phyloP scores from a whole-genome alignment of 2,797 vertebrate genomes.

The Peromyscus aztecus region DNA sequence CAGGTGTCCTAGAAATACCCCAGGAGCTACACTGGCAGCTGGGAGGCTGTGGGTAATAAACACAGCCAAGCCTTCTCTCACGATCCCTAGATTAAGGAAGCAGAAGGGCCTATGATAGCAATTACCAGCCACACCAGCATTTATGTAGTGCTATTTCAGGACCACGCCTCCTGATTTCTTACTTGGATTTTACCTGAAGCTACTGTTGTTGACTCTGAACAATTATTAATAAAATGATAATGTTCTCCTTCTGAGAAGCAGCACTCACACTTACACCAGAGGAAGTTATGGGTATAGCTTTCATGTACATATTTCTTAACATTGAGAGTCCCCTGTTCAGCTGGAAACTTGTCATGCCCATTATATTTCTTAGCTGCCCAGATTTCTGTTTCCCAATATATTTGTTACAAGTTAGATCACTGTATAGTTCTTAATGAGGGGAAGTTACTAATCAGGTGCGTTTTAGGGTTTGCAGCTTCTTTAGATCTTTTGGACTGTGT shows the following conservation, averaged over 20 bases:
- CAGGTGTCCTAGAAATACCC: not conserved
- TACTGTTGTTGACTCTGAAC: slow-evolving; percentile 20
- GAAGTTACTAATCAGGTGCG: not conserved
- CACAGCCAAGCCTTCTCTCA: not conserved
- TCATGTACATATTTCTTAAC: slow-evolving; percentile 11
- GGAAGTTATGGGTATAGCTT: not conserved
- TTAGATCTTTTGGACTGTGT: not conserved
- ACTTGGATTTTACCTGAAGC: slow-evolving; percentile 19
- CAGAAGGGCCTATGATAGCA: not conserved
- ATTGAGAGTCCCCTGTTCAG: not conserved
- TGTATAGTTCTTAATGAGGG: not conserved
- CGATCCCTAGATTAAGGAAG: not conserved
- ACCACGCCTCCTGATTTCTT: not conserved
- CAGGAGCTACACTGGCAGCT: not conserved
- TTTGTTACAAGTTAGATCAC: not conserved
- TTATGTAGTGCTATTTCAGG: not conserved
- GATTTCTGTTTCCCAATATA: not conserved
- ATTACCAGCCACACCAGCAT: not conserved
- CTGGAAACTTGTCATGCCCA: not conserved
- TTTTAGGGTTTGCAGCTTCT: not conserved
- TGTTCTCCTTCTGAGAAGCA: slow-evolving; percentile 4
- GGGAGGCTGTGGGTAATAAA: not conserved
- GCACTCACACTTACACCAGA: not conserved
- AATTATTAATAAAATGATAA: slow-evolving; percentile 19
- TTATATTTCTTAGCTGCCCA: not conserved